phyloP scores from a whole-genome alignment of 2,888 invertebrate genomes.

The Parochlus steinenii region DNA sequence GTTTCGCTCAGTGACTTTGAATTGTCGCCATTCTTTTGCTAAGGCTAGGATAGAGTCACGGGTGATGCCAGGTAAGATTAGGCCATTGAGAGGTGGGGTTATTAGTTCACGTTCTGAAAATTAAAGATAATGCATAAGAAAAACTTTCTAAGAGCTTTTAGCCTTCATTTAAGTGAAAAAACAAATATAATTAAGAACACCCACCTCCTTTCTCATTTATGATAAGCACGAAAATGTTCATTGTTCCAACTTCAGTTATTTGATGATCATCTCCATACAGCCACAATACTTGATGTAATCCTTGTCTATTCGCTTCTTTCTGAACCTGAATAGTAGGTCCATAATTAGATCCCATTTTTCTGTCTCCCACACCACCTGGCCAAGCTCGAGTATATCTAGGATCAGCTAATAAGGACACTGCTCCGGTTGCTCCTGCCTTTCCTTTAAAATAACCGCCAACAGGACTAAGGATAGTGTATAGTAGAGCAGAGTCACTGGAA shows the following conservation, averaged over 20 bases:
- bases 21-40: slow-evolving; percentile 67
- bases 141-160: not conserved
- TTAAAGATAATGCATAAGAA: slow-evolving; percentile 14
- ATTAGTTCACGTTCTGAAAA: slow-evolving; percentile 70
- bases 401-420: slow-evolving; percentile 82
- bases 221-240: slow-evolving; percentile 90
- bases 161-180: slow-evolving; percentile 13
- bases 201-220: slow-evolving; percentile 80
- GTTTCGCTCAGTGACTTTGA: slow-evolving; percentile 60
- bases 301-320: slow-evolving; percentile 53
- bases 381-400: slow-evolving; percentile 73
- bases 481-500: slow-evolving; percentile 67
- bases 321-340: slow-evolving; percentile 74
- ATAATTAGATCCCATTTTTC: slow-evolving; percentile 91
- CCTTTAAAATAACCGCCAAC: slow-evolving; percentile 84
- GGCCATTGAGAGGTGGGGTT: slow-evolving; percentile 84
- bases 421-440: slow-evolving; percentile 36
- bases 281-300: slow-evolving; percentile 93
- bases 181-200: slow-evolving; percentile 16
- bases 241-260: slow-evolving; percentile 93
- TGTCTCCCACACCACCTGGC: slow-evolving; percentile 87
- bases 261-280: slow-evolving; percentile 84
- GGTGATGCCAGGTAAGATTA: slow-evolving; percentile 91
- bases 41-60: slow-evolving; percentile 74
- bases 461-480: slow-evolving; percentile 84